These are phyloP conservation scores for Sebastes dallii DNA, from an alignment of 2,797 vertebrate species.

Conservation along the genomic window DNA sequence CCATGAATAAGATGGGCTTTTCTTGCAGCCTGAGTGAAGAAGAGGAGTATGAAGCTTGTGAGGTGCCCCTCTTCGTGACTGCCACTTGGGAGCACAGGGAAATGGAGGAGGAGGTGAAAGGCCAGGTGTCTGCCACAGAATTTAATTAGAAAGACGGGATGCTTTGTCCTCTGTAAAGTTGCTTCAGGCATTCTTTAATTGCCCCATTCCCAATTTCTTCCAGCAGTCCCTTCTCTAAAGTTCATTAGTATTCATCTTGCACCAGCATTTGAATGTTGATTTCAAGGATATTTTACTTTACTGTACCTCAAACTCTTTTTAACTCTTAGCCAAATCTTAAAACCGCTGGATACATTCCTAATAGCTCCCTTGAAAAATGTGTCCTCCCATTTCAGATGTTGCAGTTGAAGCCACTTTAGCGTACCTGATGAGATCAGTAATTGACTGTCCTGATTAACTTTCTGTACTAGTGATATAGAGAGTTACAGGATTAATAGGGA, in stretches of 20 bases:
- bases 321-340: conserved; percentile 15
- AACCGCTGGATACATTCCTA: conserved; percentile 25
- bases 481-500: conserved; percentile 6
- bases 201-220: conserved; percentile 76
- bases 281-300: conserved; percentile 63
- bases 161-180: conserved; percentile 85
- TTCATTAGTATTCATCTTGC: conserved; percentile 82
- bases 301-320: conserved; percentile 41
- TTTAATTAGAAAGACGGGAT: conserved; percentile 86
- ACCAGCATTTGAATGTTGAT: conserved; percentile 69
- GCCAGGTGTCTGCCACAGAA: conserved; percentile 84
- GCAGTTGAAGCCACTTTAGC: conserved; percentile 19
- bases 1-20: conserved; percentile 64
- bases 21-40: conserved; percentile 54
- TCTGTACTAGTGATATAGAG: neutral
- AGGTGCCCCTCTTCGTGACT: conserved; percentile 67
- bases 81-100: conserved; percentile 71
- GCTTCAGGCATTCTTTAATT: conserved; percentile 88
- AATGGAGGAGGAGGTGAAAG: conserved; percentile 82
- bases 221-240: conserved; percentile 60
- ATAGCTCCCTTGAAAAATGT: conserved; percentile 12
- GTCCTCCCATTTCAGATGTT: conserved; percentile 11
- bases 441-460: conserved; percentile 40
- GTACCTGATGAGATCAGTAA: conserved; percentile 43
- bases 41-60: conserved; percentile 63